Conservation (phyloP, 2,113 vertebrate species). For the Mus pahari region DNA sequence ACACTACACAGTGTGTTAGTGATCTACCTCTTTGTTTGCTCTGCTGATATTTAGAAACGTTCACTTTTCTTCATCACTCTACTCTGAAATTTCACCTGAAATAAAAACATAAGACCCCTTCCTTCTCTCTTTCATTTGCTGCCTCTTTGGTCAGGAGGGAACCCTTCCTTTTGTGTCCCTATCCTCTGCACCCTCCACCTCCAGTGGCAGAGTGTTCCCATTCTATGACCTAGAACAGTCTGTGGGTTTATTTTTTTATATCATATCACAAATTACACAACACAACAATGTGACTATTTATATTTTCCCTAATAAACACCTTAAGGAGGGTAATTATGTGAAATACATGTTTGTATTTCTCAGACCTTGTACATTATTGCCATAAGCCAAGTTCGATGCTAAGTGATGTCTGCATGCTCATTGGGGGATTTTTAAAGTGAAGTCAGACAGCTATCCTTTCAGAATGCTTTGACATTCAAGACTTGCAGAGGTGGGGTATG, state of each 20-base stretch:
- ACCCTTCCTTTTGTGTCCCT: background rate
- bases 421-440: background rate
- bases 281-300: background rate
- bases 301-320: background rate
- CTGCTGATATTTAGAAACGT: background rate
- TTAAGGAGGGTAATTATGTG: background rate
- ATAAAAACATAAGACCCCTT: background rate
- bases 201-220: background rate
- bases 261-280: background rate
- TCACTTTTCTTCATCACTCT: background rate
- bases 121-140: background rate
- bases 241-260: background rate
- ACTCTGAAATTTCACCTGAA: background rate
- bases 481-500: background rate
- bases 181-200: background rate
- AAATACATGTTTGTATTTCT: constrained; percentile 20
- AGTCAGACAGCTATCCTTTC: background rate
- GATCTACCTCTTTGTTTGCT: background rate
- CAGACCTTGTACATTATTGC: background rate
- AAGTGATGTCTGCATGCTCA: background rate
- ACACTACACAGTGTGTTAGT: background rate
- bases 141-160: background rate
- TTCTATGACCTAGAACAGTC: background rate
- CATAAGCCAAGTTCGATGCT: background rate
- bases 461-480: background rate